Conservation (phyloP, 2,113 vertebrate genomes). For the Indicator maculatus region DNA sequence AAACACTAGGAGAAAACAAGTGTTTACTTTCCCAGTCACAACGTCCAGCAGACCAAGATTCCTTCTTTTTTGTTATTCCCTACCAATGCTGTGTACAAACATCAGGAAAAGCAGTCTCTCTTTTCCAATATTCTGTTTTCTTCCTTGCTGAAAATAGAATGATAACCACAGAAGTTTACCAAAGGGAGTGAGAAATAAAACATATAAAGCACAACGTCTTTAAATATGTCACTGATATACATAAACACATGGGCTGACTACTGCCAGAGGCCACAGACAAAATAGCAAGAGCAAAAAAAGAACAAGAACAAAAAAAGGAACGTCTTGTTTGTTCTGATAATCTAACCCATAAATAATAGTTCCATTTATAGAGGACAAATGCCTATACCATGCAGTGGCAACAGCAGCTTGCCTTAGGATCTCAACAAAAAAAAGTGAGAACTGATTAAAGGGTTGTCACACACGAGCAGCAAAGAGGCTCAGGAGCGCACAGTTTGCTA, state of each 20-base stretch:
- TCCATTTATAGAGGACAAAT: background rate
- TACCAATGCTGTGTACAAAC: background rate
- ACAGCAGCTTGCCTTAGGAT: background rate
- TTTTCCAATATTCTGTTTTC: background rate
- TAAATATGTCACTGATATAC: background rate
- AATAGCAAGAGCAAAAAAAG: conserved; percentile 15
- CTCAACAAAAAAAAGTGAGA: background rate
- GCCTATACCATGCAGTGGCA: background rate
- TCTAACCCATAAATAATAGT: background rate
- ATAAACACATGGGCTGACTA: conserved; percentile 1
- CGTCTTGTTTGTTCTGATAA: conserved; percentile 14
- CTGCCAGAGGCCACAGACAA: conserved; percentile 19
- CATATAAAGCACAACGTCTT: background rate
- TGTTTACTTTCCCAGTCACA: background rate
- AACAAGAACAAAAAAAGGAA: conserved; percentile 33
- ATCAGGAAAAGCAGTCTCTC: background rate
- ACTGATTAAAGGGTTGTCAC: background rate
- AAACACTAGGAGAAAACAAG: background rate
- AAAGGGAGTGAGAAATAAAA: conserved; percentile 4
- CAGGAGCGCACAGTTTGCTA: background rate
- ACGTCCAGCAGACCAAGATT: background rate
- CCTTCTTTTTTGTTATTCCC: background rate
- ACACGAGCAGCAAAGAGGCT: background rate
- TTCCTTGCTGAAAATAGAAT: background rate
- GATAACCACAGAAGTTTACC: background rate